Evolutionary conservation across 2,888 invertebrate species (phyloP).

Genomic region (Drosophila emarginata): DNA sequence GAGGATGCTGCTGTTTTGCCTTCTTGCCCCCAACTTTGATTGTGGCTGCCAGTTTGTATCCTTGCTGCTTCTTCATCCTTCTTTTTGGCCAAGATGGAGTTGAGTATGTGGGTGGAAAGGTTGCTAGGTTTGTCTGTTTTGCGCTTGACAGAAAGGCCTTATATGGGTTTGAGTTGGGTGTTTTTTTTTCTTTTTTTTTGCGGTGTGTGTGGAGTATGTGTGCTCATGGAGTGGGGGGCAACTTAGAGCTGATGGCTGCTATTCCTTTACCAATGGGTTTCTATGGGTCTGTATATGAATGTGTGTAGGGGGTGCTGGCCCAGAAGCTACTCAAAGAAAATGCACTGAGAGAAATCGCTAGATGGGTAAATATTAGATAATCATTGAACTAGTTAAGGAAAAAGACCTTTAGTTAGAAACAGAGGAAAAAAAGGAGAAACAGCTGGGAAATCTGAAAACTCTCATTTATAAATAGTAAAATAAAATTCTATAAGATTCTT

Average conservation of each 20-base stretch:
- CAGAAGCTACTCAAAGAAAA: slow-evolving; percentile 36
- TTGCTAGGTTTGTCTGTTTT: slow-evolving; percentile 71
- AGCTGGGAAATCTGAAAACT: too few relatives aligned
- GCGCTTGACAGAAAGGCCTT: slow-evolving; percentile 72
- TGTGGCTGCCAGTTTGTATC: slow-evolving; percentile 68
- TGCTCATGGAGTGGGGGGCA: slow-evolving; percentile 15
- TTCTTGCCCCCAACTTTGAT: slow-evolving; percentile 67
- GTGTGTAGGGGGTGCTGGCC: slow-evolving; percentile 21
- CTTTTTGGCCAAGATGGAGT: slow-evolving; percentile 77
- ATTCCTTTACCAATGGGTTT: slow-evolving; percentile 47
- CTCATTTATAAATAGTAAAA: too few relatives aligned
- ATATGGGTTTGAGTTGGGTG: slow-evolving; percentile 54
- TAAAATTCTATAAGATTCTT: too few relatives aligned
- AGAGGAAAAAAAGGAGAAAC: too few relatives aligned
- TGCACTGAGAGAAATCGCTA: slow-evolving; percentile 40
- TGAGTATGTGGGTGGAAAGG: slow-evolving; percentile 50
- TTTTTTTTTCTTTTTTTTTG: slow-evolving; percentile 15
- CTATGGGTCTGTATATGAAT: slow-evolving; percentile 5
- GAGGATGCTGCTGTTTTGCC: slow-evolving; percentile 24
- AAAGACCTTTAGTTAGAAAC: too few relatives aligned
- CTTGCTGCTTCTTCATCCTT: slow-evolving; percentile 48
- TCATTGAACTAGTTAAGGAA: too few relatives aligned
- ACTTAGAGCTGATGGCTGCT: slow-evolving; percentile 66
- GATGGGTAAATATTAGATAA: background rate
- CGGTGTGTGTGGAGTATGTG: slow-evolving; percentile 25